Percentiles rank a stretch among this genome's conserved stretches.
These are phyloP conservation scores for Drosophila anomelani DNA, from an alignment of 2,888 invertebrate species.

Conservation along the genomic window DNA sequence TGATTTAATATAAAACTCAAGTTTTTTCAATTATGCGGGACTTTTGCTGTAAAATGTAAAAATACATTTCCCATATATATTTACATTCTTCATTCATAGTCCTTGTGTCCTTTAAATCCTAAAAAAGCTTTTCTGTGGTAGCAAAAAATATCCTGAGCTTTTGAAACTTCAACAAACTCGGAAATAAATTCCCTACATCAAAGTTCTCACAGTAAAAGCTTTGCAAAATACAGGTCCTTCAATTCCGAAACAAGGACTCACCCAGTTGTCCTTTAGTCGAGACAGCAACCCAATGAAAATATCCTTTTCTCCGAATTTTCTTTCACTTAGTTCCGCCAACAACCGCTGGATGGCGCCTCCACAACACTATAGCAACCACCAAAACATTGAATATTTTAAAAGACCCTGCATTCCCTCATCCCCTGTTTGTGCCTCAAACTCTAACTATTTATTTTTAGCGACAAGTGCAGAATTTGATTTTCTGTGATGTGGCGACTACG, in stretches of 20 bases:
- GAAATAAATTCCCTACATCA: neutral
- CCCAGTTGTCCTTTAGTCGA: slow-evolving; percentile 18
- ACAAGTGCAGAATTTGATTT: slow-evolving; percentile 41
- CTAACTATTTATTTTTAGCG: slow-evolving; percentile 61
- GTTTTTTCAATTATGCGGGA: no score
- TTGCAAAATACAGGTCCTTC: neutral
- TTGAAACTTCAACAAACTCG: neutral
- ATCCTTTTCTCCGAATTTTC: slow-evolving; percentile 21
- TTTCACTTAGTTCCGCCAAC: neutral
- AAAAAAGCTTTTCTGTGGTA: neutral
- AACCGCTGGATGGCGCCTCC: slow-evolving; percentile 23
- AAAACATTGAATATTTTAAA: slow-evolving; percentile 1
- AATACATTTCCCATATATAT: neutral
- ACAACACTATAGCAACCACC: neutral
- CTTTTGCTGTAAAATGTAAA: no score
- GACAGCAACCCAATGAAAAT: slow-evolving; percentile 17
- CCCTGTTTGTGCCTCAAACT: neutral
- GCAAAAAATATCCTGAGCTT: slow-evolving; percentile 2
- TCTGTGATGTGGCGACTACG: slow-evolving; percentile 42
- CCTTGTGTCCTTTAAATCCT: neutral
- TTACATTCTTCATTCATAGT: no score
- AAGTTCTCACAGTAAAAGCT: neutral
- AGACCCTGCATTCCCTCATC: slow-evolving; percentile 1
- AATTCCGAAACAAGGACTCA: neutral
- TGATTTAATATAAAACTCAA: no score